Evolutionary conservation across 2,113 vertebrate genomes (phyloP).

Genomic region (Eolophus roseicapilla): DNA sequence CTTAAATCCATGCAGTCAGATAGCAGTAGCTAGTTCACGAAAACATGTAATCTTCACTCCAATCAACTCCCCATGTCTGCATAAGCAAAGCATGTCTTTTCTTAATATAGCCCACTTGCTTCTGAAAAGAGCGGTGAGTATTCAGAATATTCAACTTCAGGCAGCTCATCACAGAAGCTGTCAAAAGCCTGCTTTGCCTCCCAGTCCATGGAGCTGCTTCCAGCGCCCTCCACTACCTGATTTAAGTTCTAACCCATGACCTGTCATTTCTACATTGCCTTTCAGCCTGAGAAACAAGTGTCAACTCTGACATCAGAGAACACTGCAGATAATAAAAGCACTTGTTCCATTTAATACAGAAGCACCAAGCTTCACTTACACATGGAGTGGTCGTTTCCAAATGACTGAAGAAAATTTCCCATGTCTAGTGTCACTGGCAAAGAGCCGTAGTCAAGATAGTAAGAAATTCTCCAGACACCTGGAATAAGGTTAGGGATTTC

Average conservation of each 20-base stretch:
- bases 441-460: not conserved
- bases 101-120: not conserved
- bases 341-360: not conserved
- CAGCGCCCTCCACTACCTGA: not conserved
- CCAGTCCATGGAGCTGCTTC: not conserved
- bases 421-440: not conserved
- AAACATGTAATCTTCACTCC: not conserved
- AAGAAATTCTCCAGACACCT: not conserved
- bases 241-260: not conserved
- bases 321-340: not conserved
- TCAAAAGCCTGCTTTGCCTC: not conserved
- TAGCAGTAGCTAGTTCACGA: not conserved
- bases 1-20: not conserved
- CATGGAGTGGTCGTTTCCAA: not conserved
- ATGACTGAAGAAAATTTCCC: not conserved
- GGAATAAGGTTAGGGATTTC: not conserved
- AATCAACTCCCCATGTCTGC: not conserved
- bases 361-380: not conserved
- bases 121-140: not conserved
- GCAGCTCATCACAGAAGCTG: not conserved
- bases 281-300: not conserved
- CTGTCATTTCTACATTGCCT: not conserved
- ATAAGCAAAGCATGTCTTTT: not conserved
- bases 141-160: not conserved
- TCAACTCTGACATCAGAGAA: not conserved